These are phyloP conservation scores for Pipistrellus kuhlii DNA, from an alignment of 2,797 vertebrate genomes.

Conservation along the genomic window DNA sequence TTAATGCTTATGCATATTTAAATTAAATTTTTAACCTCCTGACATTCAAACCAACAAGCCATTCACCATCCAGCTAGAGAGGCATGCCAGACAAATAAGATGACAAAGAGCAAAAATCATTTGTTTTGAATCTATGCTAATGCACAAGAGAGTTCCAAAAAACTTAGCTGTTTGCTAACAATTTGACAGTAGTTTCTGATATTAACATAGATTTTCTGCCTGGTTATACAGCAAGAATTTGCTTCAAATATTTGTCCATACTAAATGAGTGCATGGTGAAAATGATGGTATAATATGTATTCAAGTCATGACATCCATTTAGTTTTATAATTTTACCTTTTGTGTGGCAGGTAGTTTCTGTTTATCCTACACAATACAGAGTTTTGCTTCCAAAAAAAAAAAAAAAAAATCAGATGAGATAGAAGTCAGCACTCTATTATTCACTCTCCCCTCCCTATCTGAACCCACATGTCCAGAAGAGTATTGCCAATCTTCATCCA, in stretches of 20 bases:
- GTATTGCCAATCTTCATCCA: not conserved
- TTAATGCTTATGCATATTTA: slow-evolving; percentile 70
- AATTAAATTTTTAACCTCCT: slow-evolving; percentile 72
- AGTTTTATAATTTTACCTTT: not conserved
- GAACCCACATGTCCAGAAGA: not conserved
- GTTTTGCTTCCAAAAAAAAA: not conserved
- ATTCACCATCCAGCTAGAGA: slow-evolving; percentile 9
- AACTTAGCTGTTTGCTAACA: not conserved
- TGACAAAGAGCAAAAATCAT: not conserved
- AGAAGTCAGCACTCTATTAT: not conserved
- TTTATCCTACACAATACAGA: not conserved
- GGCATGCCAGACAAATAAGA: not conserved
- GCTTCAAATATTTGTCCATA: not conserved
- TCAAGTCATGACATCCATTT: not conserved
- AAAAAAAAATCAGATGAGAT: not conserved
- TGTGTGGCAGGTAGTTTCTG: not conserved
- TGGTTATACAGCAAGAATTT: not conserved
- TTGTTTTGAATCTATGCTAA: slow-evolving; percentile 20
- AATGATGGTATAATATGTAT: not conserved
- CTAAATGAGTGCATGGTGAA: not conserved
- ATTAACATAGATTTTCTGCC: not conserved
- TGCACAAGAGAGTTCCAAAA: slow-evolving; percentile 6
- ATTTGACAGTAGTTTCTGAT: slow-evolving; percentile 28
- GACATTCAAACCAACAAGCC: slow-evolving; percentile 26
- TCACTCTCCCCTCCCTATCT: fast-evolving